These are phyloP conservation scores for Tylochromis polylepis DNA, from an alignment of 2,113 vertebrate species.

Conservation along the genomic window DNA sequence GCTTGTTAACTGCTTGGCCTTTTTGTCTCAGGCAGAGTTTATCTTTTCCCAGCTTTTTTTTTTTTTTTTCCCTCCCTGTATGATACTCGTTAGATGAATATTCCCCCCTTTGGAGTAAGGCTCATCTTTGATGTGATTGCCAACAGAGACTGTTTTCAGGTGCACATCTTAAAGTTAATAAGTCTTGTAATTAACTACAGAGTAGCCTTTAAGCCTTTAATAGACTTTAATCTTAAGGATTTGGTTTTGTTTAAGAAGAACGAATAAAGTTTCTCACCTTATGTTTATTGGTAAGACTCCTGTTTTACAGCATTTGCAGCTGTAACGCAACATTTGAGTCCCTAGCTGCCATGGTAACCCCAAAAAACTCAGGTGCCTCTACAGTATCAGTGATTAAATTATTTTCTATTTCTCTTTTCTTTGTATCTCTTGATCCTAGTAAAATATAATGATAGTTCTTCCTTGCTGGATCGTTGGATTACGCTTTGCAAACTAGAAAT, in stretches of 20 bases:
- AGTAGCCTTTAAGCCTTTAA: conserved; percentile 13
- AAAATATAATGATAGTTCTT: background rate
- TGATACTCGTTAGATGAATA: conserved; percentile 31
- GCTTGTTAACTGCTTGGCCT: conserved; percentile 58
- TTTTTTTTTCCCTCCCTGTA: background rate
- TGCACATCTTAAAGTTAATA: conserved; percentile 39
- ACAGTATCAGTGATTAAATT: background rate
- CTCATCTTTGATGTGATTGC: conserved; percentile 50
- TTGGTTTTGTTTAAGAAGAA: conserved; percentile 18
- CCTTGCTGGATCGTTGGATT: conserved; percentile 13
- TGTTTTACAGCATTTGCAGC: conserved; percentile 18
- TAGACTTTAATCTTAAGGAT: conserved; percentile 20
- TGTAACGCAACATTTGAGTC: conserved; percentile 12
- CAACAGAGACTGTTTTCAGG: conserved; percentile 47
- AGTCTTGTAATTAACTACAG: conserved; percentile 28
- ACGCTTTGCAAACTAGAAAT: conserved; percentile 13
- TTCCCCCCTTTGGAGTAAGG: conserved; percentile 42
- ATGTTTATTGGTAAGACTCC: background rate
- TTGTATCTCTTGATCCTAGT: background rate
- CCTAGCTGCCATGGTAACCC: conserved; percentile 23
- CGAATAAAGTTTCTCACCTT: conserved; percentile 22
- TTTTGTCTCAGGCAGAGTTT: conserved; percentile 46
- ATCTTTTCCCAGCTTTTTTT: background rate
- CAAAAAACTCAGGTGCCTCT: background rate
- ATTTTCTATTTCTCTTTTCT: background rate